Evolutionary conservation across 2,888 invertebrate species (phyloP).

Genomic region (Dicyrtomina minuta): DNA sequence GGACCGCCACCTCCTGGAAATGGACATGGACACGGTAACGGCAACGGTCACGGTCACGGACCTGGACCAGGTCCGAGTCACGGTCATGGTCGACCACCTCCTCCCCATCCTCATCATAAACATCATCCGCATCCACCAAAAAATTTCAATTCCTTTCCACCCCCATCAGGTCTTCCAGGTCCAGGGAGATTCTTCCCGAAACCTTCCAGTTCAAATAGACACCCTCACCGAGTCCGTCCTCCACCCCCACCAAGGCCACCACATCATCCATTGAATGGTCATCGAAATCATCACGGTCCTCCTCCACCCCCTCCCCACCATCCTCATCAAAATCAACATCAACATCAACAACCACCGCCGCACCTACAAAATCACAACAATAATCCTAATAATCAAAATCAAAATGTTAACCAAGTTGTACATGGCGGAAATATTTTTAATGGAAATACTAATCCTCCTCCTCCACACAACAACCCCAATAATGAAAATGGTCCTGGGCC

Average conservation of each 20-base stretch:
- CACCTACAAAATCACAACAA: conserved; percentile 19
- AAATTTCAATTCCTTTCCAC: conserved; percentile 11
- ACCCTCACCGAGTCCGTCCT: conserved; percentile 35
- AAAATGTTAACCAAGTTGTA: conserved; percentile 25
- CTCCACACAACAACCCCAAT: too few relatives aligned
- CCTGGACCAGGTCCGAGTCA: neutral
- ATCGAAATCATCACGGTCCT: conserved; percentile 10
- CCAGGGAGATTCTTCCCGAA: neutral
- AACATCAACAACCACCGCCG: conserved; percentile 27
- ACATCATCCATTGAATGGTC: conserved; percentile 23
- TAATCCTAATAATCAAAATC: conserved; percentile 13
- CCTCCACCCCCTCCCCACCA: conserved; percentile 37
- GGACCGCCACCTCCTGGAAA: neutral
- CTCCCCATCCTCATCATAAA: conserved; percentile 3
- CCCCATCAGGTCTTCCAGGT: neutral
- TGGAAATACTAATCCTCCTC: conserved; percentile 7
- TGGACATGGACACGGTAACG: too few relatives aligned
- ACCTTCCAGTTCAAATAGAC: conserved; percentile 19
- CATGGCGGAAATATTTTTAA: neutral
- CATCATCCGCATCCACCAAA: conserved; percentile 14
- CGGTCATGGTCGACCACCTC: conserved; percentile 1
- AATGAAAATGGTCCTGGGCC: neutral
- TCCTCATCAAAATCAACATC: neutral
- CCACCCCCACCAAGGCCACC: too few relatives aligned
- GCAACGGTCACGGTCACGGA: too few relatives aligned